Percentiles rank a stretch among this genome's conserved stretches.
These are phyloP conservation scores for Thera obeliscata DNA, from an alignment of 2,888 invertebrate species.

Conservation along the genomic window DNA sequence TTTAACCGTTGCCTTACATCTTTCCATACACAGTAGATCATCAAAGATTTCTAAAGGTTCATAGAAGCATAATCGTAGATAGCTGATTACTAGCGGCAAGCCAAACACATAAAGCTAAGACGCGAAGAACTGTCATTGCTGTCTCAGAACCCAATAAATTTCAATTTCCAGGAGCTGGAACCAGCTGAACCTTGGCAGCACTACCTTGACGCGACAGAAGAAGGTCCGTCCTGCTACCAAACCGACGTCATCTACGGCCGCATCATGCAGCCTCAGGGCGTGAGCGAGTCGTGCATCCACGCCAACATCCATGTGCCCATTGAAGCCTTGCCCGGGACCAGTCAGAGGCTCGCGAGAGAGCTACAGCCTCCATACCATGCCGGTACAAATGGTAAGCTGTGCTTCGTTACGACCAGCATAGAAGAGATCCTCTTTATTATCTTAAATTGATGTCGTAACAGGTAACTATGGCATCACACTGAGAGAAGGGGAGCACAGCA, in stretches of 20 bases:
- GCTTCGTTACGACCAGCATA: neutral
- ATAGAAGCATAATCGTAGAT: no score
- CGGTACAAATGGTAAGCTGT: conserved; percentile 15
- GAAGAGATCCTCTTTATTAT: neutral
- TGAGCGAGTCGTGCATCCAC: conserved; percentile 70
- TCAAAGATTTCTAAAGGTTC: no score
- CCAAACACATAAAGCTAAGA: no score
- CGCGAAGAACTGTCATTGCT: neutral
- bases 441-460: neutral
- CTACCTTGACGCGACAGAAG: conserved; percentile 80
- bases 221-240: conserved; percentile 86
- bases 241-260: conserved; percentile 70
- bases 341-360: conserved; percentile 34
- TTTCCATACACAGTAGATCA: no score
- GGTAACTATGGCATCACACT: neutral
- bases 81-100: no score
- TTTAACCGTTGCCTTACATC: no score
- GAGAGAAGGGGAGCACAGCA: neutral
- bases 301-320: conserved; percentile 73
- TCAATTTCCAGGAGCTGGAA: conserved; percentile 76
- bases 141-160: neutral
- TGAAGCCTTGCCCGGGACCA: conserved; percentile 45
- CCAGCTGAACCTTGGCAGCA: conserved; percentile 79
- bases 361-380: conserved; percentile 45
- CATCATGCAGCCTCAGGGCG: conserved; percentile 53